Evolutionary conservation across 2,888 invertebrate species (phyloP), one percentile per base, ranked within the genome.

Genomic region (Netelia melanura): DNA sequence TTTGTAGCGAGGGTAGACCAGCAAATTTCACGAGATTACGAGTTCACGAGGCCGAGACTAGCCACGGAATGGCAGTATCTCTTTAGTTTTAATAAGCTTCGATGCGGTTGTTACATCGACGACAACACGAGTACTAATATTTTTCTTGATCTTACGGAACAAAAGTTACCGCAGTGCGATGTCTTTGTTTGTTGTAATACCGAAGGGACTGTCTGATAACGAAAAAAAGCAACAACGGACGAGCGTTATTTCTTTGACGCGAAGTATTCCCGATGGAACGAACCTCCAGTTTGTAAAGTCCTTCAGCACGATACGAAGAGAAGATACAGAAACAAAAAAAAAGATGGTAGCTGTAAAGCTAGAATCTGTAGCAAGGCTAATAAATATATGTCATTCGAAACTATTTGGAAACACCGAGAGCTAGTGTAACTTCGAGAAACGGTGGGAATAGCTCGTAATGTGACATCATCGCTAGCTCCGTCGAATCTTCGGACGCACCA

Each of bases 261-360:
- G 81, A 86, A 85, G 81, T n/a, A 52, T 30, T 74, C 38, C 62
- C 3, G n/a, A 30, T 52, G 17, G 48, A 52, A 54, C 2, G 25
- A 14, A 38, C 6, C 48, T 1, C 48, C 11, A 11, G 48, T 48
- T 48, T 48, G 10, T 48, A 48, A 14, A 48, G 14, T 14, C 17
- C 25, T 48, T 23, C 61, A 62, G 43, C 8, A 10, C 38, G 38
- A 38, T 61, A 61, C 25, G n/a, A 23, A 74, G n/a, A 48, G 11
- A n/a, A 23, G 43, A 11, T 3, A 58, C 25, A 9, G 25, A 43
- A 17, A 21, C 25, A 1, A 3, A 56, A 30, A n/a, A 58, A 9
- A 65, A 10, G 44, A 25, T 14, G 58, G 21, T 11, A 23, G 9
- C 8, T 10, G 14, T 43, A 30, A 43, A 44, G 6, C n/a, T 44